These are phyloP conservation scores for Zootermopsis nevadensis DNA, from an alignment of 2,888 invertebrate species.

Conservation along the genomic window DNA sequence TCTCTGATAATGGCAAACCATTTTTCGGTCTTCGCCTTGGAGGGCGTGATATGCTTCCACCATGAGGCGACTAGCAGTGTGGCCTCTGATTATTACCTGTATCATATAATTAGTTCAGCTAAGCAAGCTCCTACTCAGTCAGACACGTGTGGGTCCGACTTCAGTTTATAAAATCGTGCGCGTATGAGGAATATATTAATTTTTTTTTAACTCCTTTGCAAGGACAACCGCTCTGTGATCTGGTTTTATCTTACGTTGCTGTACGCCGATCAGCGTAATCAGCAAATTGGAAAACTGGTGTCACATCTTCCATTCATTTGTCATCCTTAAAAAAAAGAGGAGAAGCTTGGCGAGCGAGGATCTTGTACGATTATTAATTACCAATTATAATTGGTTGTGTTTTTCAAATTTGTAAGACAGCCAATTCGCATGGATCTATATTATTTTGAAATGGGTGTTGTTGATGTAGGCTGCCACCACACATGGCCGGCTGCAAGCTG, in stretches of 20 bases:
- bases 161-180: not conserved
- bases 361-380: no score
- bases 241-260: no score
- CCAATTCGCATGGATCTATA: not conserved
- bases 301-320: no score
- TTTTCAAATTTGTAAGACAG: no score
- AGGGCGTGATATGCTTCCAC: not conserved
- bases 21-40: not conserved
- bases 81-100: not conserved
- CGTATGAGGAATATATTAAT: not conserved
- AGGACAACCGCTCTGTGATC: no score
- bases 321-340: no score
- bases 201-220: no score
- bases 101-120: not conserved
- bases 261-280: no score
- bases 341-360: no score
- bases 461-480: slow-evolving; percentile 4
- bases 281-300: no score
- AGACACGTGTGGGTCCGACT: not conserved
- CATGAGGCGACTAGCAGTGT: not conserved
- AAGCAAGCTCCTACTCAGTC: not conserved
- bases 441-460: not conserved
- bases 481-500: slow-evolving; percentile 22
- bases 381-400: no score
- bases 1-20: not conserved